Evolutionary conservation across 2,797 vertebrate species (phyloP).

Genomic region (Arrhamphus sclerolepis): DNA sequence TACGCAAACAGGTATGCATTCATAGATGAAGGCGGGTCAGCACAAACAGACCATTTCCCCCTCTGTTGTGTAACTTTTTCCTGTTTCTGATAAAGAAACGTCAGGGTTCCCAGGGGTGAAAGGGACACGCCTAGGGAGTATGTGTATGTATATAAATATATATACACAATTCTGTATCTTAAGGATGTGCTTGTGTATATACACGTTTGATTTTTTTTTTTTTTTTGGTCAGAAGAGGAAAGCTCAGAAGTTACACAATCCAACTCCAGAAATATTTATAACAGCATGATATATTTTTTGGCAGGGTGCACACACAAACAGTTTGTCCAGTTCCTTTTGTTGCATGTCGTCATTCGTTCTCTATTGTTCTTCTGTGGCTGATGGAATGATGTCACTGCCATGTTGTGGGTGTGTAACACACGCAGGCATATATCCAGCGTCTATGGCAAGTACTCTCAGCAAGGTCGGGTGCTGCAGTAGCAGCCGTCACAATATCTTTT

Average conservation of each 20-base stretch:
- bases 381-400: constrained; percentile 70
- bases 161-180: constrained; percentile 12
- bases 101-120: constrained; percentile 51
- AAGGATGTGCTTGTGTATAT: constrained; percentile 1
- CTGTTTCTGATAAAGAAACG: constrained; percentile 74
- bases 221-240: constrained; percentile 10
- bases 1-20: constrained; percentile 27
- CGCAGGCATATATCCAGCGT: constrained; percentile 28
- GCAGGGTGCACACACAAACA: constrained; percentile 44
- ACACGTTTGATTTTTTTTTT: constrained; percentile 1
- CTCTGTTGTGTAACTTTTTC: constrained; percentile 76
- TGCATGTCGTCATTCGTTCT: constrained; percentile 64
- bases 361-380: constrained; percentile 71
- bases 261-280: constrained; percentile 18
- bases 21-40: constrained; percentile 33
- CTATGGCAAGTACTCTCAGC: constrained; percentile 40
- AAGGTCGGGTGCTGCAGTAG: constrained; percentile 47
- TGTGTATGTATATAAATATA: not conserved
- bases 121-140: constrained; percentile 28
- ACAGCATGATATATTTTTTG: constrained; percentile 35
- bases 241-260: not conserved
- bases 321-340: constrained; percentile 70
- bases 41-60: constrained; percentile 56
- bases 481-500: constrained; percentile 39
- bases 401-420: constrained; percentile 53